phyloP scores from a whole-genome alignment of 1,140 invertebrate genomes.

The Planococcus citri region DNA sequence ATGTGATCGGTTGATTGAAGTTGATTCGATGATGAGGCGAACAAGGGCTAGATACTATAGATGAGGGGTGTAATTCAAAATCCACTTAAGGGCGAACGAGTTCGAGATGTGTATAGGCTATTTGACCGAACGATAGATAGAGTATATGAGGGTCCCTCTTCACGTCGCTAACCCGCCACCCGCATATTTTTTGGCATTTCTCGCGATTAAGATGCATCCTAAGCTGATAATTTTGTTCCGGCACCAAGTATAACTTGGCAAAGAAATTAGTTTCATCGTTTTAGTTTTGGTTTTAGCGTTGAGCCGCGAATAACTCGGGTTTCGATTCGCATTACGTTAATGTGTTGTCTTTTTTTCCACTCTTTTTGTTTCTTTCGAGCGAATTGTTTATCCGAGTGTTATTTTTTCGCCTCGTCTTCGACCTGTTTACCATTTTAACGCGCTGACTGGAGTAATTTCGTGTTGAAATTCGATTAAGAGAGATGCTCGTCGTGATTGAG shows the following conservation, averaged over 20 bases:
- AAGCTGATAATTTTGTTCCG: constrained; percentile 17
- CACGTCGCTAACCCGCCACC: not conserved
- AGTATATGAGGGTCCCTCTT: not conserved
- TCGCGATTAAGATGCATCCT: constrained; percentile 18
- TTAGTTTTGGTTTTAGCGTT: constrained; percentile 11
- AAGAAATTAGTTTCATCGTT: constrained; percentile 6
- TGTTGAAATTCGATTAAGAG: no score
- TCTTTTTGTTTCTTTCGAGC: not conserved
- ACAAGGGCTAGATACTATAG: no score
- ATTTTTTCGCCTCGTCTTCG: no score
- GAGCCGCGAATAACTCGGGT: constrained; percentile 1
- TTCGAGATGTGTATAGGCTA: not conserved
- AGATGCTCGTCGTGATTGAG: no score
- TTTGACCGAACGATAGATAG: not conserved
- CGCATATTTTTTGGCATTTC: constrained; percentile 20
- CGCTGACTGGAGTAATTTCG: no score
- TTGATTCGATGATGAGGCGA: no score
- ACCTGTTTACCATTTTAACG: no score
- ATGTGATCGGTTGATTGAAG: no score
- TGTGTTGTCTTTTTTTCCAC: not conserved
- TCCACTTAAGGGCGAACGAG: no score
- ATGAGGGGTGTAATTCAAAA: no score
- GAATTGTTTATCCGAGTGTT: not conserved
- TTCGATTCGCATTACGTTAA: not conserved
- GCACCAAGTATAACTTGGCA: constrained; percentile 19